phyloP scores from a whole-genome alignment of 2,888 invertebrate genomes.

The Dendrolimus pini region DNA sequence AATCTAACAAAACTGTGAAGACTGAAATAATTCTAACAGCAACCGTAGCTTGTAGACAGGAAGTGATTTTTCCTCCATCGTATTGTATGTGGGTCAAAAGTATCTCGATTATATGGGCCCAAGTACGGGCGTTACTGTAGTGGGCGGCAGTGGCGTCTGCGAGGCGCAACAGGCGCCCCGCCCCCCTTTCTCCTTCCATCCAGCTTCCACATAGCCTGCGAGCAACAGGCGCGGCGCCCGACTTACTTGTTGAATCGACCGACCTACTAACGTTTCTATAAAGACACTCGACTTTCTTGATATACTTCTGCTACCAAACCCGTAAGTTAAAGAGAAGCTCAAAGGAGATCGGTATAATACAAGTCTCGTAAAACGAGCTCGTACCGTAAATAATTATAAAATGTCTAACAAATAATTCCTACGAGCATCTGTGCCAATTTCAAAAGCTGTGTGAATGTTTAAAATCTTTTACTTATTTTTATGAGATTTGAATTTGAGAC shows the following conservation, averaged over 20 bases:
- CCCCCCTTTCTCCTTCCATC: conserved; percentile 36
- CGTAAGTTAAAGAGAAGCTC: not conserved
- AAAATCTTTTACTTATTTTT: no score
- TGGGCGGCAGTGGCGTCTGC: conserved; percentile 65
- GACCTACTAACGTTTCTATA: conserved; percentile 68
- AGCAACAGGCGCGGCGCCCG: conserved; percentile 68
- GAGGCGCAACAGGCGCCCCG: conserved; percentile 70
- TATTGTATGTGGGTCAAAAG: conserved; percentile 51
- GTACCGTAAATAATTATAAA: no score
- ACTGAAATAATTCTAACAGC: no score
- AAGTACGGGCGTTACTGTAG: conserved; percentile 41
- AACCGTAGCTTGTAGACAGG: not conserved
- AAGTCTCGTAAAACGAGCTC: no score
- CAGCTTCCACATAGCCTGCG: conserved; percentile 44
- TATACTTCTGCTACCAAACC: conserved; percentile 10
- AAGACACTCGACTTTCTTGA: conserved; percentile 42
- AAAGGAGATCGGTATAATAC: not conserved
- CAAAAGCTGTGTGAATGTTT: no score
- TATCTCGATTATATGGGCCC: conserved; percentile 48
- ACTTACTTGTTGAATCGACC: conserved; percentile 76
- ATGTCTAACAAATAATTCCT: no score
- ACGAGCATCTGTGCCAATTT: no score
- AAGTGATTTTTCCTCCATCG: not conserved
- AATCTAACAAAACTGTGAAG: no score
- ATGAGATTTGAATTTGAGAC: no score